These are phyloP conservation scores for Dryoscopus gambensis DNA, from an alignment of 2,113 vertebrate species.

Conservation along the genomic window DNA sequence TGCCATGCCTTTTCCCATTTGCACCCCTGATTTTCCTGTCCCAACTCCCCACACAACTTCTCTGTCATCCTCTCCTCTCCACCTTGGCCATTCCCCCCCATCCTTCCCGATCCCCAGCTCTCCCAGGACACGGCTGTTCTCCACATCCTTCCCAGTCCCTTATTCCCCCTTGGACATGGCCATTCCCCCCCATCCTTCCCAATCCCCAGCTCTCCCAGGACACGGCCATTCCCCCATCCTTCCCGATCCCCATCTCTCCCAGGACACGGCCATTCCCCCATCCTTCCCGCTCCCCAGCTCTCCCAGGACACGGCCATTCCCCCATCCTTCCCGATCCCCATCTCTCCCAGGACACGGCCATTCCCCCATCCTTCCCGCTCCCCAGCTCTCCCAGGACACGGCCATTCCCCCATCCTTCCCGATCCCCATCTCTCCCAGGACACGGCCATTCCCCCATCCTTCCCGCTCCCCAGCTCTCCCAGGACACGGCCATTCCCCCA, in stretches of 20 bases:
- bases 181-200: neutral
- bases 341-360: neutral
- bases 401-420: neutral
- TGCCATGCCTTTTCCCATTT: fast-evolving
- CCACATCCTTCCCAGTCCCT: neutral
- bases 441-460: neutral
- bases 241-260: neutral
- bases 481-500: neutral
- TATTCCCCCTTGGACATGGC: fast-evolving
- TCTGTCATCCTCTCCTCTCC: neutral
- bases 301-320: neutral
- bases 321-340: no score
- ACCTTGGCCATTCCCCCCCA: neutral
- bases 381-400: neutral
- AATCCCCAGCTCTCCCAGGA: neutral
- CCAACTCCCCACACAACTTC: neutral
- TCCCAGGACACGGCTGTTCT: neutral
- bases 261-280: neutral
- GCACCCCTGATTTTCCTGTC: neutral
- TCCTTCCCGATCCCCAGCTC: fast-evolving
- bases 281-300: no score
- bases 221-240: fast-evolving
- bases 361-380: neutral
- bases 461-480: no score
- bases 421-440: neutral